Evolutionary conservation across 2,888 invertebrate species (phyloP).

Genomic region (Rhagonycha fulva): DNA sequence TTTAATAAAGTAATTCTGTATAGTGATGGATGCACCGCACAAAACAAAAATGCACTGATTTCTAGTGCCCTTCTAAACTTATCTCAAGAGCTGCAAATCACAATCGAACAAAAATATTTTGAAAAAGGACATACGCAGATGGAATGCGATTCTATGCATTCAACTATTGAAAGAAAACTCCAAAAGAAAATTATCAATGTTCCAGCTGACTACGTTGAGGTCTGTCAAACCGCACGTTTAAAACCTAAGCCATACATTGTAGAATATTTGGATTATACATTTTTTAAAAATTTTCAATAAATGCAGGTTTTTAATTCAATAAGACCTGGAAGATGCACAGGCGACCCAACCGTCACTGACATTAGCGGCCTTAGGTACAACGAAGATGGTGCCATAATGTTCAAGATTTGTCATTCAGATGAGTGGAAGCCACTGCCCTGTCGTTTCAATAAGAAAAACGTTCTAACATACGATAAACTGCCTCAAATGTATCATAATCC

Average conservation of each 20-base stretch:
- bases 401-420: no score
- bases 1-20: not conserved
- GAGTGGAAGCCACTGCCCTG: no score
- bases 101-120: not conserved
- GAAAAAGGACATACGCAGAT: constrained; percentile 1
- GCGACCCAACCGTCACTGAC: not conserved
- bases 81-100: not conserved
- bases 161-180: not conserved
- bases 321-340: not conserved
- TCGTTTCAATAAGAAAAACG: no score
- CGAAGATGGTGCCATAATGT: no score
- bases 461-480: no score
- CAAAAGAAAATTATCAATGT: not conserved
- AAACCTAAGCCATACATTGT: not conserved
- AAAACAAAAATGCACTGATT: not conserved
- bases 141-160: not conserved
- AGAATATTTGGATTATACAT: not conserved
- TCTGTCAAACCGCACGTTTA: not conserved
- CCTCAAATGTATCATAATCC: no score
- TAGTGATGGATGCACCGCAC: not conserved
- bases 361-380: not conserved
- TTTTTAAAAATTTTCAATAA: not conserved
- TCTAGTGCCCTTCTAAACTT: not conserved
- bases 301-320: not conserved
- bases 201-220: not conserved